phyloP scores from a whole-genome alignment of 2,888 invertebrate genomes.

The Drosophila phalerata region DNA sequence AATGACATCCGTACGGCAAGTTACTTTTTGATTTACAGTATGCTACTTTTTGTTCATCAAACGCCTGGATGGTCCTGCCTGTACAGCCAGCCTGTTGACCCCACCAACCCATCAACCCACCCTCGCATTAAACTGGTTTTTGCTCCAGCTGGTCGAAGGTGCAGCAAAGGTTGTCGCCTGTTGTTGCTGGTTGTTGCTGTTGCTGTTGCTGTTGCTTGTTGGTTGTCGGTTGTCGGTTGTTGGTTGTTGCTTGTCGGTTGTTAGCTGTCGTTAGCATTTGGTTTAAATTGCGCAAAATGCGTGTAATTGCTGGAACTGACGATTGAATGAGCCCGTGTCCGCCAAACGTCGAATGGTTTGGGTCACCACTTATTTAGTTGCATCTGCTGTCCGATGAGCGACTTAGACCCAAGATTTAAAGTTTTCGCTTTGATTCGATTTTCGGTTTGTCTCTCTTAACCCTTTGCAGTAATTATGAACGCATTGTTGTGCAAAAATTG shows the following conservation, averaged over 20 bases:
- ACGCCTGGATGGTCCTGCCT: conserved; percentile 53
- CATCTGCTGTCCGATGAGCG: conserved; percentile 52
- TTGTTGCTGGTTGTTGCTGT: conserved; percentile 57
- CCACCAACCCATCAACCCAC: conserved; percentile 3
- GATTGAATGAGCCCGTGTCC: conserved; percentile 76
- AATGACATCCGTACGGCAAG: conserved; percentile 81
- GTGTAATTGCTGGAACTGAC: conserved; percentile 82
- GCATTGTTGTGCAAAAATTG: conserved; percentile 78
- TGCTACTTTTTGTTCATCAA: conserved; percentile 81
- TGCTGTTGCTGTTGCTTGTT: conserved; percentile 38
- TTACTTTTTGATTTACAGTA: conserved; percentile 82
- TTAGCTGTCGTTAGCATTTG: conserved; percentile 81
- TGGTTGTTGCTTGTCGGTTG: conserved; percentile 68
- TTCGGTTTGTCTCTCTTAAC: conserved; percentile 14
- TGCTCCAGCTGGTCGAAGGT: conserved; percentile 66
- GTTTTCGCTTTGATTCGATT: conserved; percentile 75
- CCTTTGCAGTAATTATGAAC: conserved; percentile 66
- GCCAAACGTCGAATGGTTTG: conserved; percentile 2
- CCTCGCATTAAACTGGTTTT: conserved; percentile 10
- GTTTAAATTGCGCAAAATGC: conserved; percentile 81
- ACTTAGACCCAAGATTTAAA: conserved; percentile 65
- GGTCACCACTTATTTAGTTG: conserved; percentile 45
- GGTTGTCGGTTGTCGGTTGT: conserved; percentile 47
- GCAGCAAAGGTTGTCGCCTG: conserved; percentile 73
- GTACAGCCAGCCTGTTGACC: conserved; percentile 29